Evolutionary conservation across 1,140 invertebrate genomes (phyloP).

Genomic region (Drosophila subobscura): DNA sequence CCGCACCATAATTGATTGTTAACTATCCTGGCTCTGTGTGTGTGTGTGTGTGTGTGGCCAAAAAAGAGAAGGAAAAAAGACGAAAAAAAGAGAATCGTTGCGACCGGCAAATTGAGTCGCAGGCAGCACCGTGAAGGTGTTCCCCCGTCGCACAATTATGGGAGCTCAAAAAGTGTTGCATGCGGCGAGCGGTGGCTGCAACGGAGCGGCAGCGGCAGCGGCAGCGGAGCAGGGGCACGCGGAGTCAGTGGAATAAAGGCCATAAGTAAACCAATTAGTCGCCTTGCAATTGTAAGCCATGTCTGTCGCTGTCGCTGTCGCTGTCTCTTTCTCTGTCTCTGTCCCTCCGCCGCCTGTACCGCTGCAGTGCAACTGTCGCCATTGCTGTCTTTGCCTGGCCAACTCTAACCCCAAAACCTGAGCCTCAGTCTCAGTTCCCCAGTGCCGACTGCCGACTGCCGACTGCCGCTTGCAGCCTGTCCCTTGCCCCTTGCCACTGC

Average conservation of each 20-base stretch:
- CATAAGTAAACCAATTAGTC: constrained; percentile 71
- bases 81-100: constrained; percentile 1
- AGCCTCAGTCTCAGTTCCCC: no score
- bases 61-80: background rate
- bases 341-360: background rate
- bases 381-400: constrained; percentile 28
- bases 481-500: background rate
- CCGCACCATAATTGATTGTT: constrained; percentile 51
- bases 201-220: constrained; percentile 9
- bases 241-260: constrained; percentile 39
- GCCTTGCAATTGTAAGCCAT: constrained; percentile 32
- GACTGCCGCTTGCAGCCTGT: constrained; percentile 1
- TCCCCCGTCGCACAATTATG: constrained; percentile 35
- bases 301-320: constrained; percentile 17
- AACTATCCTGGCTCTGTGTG: constrained; percentile 30
- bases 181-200: background rate
- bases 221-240: background rate
- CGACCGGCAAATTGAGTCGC: constrained; percentile 24
- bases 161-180: constrained; percentile 28
- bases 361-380: constrained; percentile 17
- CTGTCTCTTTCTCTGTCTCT: background rate
- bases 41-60: constrained; percentile 15
- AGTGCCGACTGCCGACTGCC: background rate
- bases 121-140: background rate
- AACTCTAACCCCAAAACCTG: constrained; percentile 7